Percentiles rank a stretch among this genome's conserved stretches.
These are phyloP conservation scores for Crossocerus cetratus DNA, from an alignment of 2,888 invertebrate species.

Conservation along the genomic window DNA sequence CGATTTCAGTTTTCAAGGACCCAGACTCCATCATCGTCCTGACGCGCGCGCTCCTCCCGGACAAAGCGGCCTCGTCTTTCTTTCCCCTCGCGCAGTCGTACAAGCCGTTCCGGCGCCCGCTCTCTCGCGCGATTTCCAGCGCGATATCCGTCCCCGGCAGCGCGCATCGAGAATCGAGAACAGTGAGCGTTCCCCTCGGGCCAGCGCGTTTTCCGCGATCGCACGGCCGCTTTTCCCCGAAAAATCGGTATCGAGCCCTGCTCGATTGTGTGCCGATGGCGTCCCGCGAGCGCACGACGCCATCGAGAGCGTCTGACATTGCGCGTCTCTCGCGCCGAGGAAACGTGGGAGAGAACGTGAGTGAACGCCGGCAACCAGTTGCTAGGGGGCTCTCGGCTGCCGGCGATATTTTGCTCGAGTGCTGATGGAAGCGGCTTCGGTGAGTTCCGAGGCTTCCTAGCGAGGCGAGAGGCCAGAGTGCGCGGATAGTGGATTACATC, in stretches of 20 bases:
- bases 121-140: slow-evolving; percentile 12
- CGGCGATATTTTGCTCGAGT: no score
- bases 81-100: not conserved
- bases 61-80: slow-evolving; percentile 42
- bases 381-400: no score
- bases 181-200: no score
- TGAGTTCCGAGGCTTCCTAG: not conserved
- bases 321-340: slow-evolving; percentile 6
- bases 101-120: not conserved
- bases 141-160: slow-evolving; percentile 1
- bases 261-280: slow-evolving; percentile 38
- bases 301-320: slow-evolving; percentile 41
- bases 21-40: slow-evolving; percentile 67
- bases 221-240: slow-evolving; percentile 15
- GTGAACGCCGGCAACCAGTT: no score
- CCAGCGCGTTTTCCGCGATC: not conserved
- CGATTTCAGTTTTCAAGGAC: slow-evolving; percentile 77
- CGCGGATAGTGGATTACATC: slow-evolving; percentile 30
- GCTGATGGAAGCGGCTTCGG: not conserved
- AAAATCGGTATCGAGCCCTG: slow-evolving; percentile 14
- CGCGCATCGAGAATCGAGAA: not conserved
- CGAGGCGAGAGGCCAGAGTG: not conserved
- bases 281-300: slow-evolving; percentile 52
- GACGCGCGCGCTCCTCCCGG: slow-evolving; percentile 29
- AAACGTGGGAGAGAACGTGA: no score